Base-by-base conservation (phyloP, 1,140 invertebrate genomes). In the Tachypleus tridentatus region DNA sequence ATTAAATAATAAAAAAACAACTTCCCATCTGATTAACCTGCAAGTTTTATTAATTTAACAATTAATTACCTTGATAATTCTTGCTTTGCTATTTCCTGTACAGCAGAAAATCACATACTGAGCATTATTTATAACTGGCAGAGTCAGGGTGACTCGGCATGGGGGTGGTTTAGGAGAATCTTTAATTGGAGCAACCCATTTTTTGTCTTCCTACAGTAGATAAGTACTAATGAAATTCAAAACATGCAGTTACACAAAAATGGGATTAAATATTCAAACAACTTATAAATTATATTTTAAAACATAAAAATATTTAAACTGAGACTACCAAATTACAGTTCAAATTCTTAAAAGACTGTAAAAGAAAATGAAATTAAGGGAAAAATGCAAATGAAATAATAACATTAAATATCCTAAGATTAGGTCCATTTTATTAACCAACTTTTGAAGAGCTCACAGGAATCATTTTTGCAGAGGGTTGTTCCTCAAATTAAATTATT, bases 81-180 rank as follows among this genome's bases (percentile, higher is more conserved):
- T 84, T n/a, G 92, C 89, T 78, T 99, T 98, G 4, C 84, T 82
- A 58, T 81, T 82, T 4, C 95, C 96, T 64, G 84, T 83, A 4
- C 87, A 82, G 48, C 91, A 86, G 80, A 98, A 97, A 62, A 92
- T 82, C 72, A 87, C 89, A 73, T 83, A 81, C 63, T 82, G 83
- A 6, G 94, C 88, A 77, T 88, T 88, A 74, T 98, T 97, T 10
- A 99, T 84, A 5, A 96, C 86, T 4, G 93, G 89, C 66, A 91
- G 86, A 3, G 96, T 98, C 57, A 99, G 77, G 3, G 96, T 99
- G 7, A 99, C 86, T 66, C 97, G 82, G 59, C 79, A 79, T 6
- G 91, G 87, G 4, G 97, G 97, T 63, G 93, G 93, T 78, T 99
- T 99, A 0, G 97, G 97, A 1, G 95, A 97, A 78, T 99, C 88